A percentile compares a stretch with the other conserved stretches of the same genome.
These are phyloP conservation scores for Listronotus oregonensis DNA, from an alignment of 1,140 invertebrate species.

Conservation along the genomic window DNA sequence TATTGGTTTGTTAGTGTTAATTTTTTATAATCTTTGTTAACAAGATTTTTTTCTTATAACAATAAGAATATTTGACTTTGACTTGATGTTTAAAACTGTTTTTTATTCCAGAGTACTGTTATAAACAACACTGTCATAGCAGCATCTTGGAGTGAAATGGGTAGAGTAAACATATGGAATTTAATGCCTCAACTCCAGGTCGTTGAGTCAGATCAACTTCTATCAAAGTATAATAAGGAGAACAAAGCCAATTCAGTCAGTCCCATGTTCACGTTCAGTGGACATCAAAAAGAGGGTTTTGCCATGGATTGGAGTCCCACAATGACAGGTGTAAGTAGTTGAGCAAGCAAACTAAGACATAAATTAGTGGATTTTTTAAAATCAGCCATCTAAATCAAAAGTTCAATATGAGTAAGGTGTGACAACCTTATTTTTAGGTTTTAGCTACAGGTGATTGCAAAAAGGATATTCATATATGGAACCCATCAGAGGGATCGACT, in stretches of 20 bases:
- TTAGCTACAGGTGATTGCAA: constrained; percentile 90
- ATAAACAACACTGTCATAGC: constrained; percentile 68
- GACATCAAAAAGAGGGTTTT: constrained; percentile 92
- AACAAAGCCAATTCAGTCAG: constrained; percentile 61
- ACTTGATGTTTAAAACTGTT: no score
- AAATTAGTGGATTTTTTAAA: no score
- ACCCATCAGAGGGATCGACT: constrained; percentile 69
- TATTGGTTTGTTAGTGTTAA: no score
- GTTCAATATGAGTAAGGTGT: background rate
- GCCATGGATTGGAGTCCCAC: constrained; percentile 90
- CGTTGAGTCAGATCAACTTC: constrained; percentile 71
- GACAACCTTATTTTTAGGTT: constrained; percentile 60
- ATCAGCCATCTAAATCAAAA: background rate
- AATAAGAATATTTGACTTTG: no score
- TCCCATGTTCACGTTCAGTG: constrained; percentile 86
- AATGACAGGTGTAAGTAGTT: constrained; percentile 68
- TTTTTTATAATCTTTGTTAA: no score
- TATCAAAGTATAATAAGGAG: constrained; percentile 67
- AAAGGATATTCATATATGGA: constrained; percentile 93
- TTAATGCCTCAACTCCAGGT: constrained; percentile 78
- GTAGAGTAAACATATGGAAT: constrained; percentile 91
- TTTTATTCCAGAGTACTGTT: constrained; percentile 59
- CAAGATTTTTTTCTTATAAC: no score
- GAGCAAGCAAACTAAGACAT: background rate
- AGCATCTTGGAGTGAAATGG: constrained; percentile 92